Percentiles rank a stretch among this genome's conserved stretches.
Conservation (phyloP, 2,888 invertebrate genomes). For the Perdita meconis region DNA sequence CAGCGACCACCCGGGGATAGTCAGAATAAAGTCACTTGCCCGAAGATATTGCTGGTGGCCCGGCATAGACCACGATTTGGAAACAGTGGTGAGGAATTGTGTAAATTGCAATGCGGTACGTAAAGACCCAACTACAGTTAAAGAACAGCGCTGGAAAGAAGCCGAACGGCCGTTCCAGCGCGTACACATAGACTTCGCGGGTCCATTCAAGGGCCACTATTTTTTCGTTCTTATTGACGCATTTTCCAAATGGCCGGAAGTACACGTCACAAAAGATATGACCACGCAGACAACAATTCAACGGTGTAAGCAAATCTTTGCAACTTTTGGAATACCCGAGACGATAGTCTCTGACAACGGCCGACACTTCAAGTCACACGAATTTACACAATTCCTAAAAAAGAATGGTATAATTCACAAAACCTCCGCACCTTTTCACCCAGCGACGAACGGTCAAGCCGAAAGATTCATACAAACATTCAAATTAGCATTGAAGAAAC, state of each 20-base stretch:
- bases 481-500: background rate
- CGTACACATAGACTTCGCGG: constrained; percentile 1
- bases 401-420: background rate
- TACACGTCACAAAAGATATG: background rate
- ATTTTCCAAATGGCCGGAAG: background rate
- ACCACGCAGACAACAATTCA: background rate
- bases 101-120: background rate
- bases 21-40: background rate
- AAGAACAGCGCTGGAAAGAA: background rate
- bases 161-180: background rate
- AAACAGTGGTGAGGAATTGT: background rate
- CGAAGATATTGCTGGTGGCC: background rate
- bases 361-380: background rate
- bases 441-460: background rate
- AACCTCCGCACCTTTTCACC: background rate
- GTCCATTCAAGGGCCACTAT: background rate
- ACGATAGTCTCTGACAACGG: background rate
- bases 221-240: background rate
- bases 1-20: background rate
- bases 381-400: background rate
- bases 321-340: background rate
- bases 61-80: background rate
- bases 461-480: background rate
- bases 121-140: background rate
- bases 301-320: background rate